phyloP scores from a whole-genome alignment of 2,888 invertebrate genomes.

The Acanthoscelides obtectus region DNA sequence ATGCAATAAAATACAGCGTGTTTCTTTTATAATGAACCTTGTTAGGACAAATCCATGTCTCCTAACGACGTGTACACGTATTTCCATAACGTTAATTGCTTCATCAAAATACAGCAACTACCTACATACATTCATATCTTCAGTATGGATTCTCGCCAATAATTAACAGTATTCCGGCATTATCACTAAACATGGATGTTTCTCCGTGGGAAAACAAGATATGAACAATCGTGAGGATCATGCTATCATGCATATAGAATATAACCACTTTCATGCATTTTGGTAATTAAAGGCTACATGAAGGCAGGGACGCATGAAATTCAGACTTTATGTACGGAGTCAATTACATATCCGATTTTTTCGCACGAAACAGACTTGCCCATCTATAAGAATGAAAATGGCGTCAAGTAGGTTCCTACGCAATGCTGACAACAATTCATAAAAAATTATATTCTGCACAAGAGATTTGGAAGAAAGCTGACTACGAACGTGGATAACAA shows the following conservation, averaged over 20 bases:
- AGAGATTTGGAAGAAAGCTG: too few relatives aligned
- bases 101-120: neutral
- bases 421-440: too few relatives aligned
- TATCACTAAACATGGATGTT: neutral
- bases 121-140: neutral
- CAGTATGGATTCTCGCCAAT: neutral
- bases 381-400: too few relatives aligned
- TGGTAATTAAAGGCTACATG: neutral
- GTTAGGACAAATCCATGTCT: neutral
- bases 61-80: neutral
- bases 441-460: too few relatives aligned
- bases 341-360: neutral
- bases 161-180: neutral
- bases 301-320: neutral
- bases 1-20: neutral
- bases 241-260: neutral
- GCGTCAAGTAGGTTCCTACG: too few relatives aligned
- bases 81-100: neutral
- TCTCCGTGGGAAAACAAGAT: neutral
- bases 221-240: neutral
- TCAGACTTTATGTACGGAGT: neutral
- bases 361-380: too few relatives aligned
- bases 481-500: too few relatives aligned
- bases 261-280: neutral
- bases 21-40: neutral